Conservation (phyloP, 2,888 invertebrate species). For the Ceratothoa steindachneri region DNA sequence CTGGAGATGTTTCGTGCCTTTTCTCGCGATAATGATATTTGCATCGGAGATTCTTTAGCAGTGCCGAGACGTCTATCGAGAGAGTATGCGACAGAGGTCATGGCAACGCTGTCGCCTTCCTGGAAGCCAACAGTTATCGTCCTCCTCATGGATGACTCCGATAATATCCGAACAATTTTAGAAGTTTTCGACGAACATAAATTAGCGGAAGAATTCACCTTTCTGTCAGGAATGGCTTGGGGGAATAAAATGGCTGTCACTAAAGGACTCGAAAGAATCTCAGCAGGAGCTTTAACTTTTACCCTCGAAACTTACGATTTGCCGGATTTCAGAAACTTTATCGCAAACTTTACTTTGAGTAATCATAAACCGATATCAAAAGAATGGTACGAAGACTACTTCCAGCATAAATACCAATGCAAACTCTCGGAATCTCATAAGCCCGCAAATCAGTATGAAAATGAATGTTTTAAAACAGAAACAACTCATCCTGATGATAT, state of each 20-base stretch:
- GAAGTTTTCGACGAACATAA: constrained; percentile 51
- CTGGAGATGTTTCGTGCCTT: constrained; percentile 50
- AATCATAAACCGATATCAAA: constrained; percentile 53
- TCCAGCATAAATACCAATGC: constrained; percentile 53
- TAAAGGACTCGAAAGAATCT: constrained; percentile 49
- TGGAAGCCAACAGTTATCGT: constrained; percentile 50
- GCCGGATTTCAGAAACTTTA: constrained; percentile 51
- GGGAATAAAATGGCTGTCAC: constrained; percentile 48
- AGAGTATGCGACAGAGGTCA: constrained; percentile 36
- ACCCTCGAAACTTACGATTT: constrained; percentile 50
- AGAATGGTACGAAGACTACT: constrained; percentile 55
- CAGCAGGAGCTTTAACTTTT: constrained; percentile 50
- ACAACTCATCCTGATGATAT: constrained; percentile 31
- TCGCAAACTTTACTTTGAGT: constrained; percentile 51
- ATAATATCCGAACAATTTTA: constrained; percentile 51
- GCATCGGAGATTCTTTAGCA: constrained; percentile 50
- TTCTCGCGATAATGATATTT: constrained; percentile 49
- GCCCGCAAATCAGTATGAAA: constrained; percentile 24
- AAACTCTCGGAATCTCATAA: constrained; percentile 50
- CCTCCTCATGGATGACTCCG: constrained; percentile 51
- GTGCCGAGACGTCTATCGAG: constrained; percentile 47
- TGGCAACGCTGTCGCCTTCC: constrained; percentile 32
- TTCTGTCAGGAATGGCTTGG: constrained; percentile 52
- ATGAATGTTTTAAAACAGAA: constrained; percentile 33
- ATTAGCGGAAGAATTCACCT: constrained; percentile 50